Percentiles rank a stretch among this genome's conserved stretches.
These are phyloP conservation scores for Chanos chanos DNA, from an alignment of 2,797 vertebrate genomes.

Conservation along the genomic window DNA sequence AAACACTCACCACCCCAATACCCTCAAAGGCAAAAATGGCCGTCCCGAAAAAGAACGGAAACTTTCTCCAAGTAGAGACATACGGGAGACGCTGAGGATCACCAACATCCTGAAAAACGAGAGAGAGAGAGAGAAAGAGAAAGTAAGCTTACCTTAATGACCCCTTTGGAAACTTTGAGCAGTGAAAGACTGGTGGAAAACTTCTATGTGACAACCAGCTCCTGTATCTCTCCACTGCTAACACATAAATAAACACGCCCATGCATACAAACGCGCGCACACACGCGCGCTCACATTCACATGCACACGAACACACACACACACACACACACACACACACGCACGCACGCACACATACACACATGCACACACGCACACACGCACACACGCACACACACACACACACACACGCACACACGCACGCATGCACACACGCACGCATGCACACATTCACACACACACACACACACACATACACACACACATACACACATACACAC, in stretches of 20 bases:
- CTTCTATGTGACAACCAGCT: too few relatives aligned
- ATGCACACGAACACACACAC: constrained; percentile 12
- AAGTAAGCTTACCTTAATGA: neutral
- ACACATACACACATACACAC: neutral
- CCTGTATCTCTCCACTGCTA: too few relatives aligned
- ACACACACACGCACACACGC: neutral
- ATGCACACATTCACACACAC: neutral
- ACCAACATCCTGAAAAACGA: constrained; percentile 65
- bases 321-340: neutral
- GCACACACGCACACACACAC: too few relatives aligned
- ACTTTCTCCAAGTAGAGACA: constrained; percentile 75
- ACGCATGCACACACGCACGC: neutral
- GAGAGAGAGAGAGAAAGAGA: neutral
- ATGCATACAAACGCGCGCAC: too few relatives aligned
- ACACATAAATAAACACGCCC: too few relatives aligned
- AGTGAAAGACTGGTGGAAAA: too few relatives aligned
- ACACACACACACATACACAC: neutral
- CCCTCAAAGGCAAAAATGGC: constrained; percentile 88
- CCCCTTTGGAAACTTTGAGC: too few relatives aligned
- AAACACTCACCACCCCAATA: constrained; percentile 82
- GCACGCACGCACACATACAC: constrained; percentile 8
- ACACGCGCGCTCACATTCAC: too few relatives aligned
- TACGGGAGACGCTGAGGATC: constrained; percentile 69
- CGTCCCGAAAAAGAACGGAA: constrained; percentile 84
- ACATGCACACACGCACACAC: neutral